Conservation (phyloP, 2,113 vertebrate genomes). For the Tragelaphus scriptus region DNA sequence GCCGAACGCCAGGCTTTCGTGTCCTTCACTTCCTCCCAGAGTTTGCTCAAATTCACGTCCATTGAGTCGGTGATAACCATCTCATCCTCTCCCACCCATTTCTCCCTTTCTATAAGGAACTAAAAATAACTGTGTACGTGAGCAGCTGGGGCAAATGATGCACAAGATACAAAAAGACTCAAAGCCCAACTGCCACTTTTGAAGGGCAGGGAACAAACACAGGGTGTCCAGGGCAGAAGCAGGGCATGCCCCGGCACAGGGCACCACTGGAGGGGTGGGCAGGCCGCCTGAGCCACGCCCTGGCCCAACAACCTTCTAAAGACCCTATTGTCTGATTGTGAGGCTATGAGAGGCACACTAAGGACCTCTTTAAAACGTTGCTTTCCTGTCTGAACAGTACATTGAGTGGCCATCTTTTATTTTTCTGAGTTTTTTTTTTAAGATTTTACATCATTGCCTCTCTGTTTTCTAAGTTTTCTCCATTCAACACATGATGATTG, state of each 20-base stretch:
- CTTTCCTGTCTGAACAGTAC: not conserved
- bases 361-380: not conserved
- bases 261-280: not conserved
- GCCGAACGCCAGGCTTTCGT: not conserved
- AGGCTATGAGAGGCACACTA: not conserved
- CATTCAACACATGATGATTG: not conserved
- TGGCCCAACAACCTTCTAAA: not conserved
- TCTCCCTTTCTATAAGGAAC: not conserved
- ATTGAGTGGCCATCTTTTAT: not conserved
- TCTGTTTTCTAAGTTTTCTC: not conserved
- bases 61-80: not conserved
- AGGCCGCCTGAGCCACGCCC: not conserved
- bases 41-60: not conserved
- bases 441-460: not conserved
- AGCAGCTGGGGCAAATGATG: not conserved
- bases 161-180: not conserved
- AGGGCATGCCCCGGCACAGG: not conserved
- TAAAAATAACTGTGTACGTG: not conserved
- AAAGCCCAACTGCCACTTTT: not conserved
- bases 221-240: not conserved
- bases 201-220: not conserved
- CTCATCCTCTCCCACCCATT: not conserved
- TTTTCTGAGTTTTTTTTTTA: not conserved
- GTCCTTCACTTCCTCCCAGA: not conserved
- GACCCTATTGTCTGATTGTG: accelerated